Conservation (phyloP, 1,140 invertebrate genomes). For the Asobara japonica region DNA sequence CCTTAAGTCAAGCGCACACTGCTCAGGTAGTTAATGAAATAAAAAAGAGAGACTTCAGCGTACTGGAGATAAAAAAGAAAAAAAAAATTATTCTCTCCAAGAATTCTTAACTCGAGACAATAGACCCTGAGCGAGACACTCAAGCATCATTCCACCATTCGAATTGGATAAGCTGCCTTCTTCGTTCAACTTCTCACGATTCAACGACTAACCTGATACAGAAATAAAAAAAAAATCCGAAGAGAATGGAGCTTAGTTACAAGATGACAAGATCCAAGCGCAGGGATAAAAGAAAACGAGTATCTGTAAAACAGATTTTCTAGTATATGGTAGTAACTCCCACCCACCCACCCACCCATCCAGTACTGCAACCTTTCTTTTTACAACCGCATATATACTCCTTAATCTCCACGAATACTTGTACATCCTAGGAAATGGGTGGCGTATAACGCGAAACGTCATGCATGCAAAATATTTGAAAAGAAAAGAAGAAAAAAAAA, state of each 20-base stretch:
- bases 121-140: neutral
- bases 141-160: neutral
- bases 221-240: neutral
- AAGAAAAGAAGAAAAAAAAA: neutral
- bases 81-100: neutral
- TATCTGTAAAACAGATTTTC: conserved; percentile 34
- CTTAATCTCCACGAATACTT: neutral
- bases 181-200: neutral
- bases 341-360: too few species aligned
- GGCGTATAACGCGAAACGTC: neutral
- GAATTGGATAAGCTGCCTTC: neutral
- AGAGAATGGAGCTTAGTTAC: neutral
- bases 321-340: conserved; percentile 19
- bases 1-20: too few species aligned
- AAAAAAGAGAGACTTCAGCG: neutral
- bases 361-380: neutral
- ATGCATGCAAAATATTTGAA: conserved; percentile 12
- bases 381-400: conserved; percentile 9
- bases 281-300: conserved; percentile 24
- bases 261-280: conserved; percentile 24
- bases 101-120: neutral
- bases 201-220: neutral
- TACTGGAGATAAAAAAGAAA: neutral
- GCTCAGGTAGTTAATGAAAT: too few species aligned
- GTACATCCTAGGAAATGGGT: neutral